These are phyloP conservation scores for Lerista edwardsae DNA, from an alignment of 2,797 vertebrate genomes.

Conservation along the genomic window DNA sequence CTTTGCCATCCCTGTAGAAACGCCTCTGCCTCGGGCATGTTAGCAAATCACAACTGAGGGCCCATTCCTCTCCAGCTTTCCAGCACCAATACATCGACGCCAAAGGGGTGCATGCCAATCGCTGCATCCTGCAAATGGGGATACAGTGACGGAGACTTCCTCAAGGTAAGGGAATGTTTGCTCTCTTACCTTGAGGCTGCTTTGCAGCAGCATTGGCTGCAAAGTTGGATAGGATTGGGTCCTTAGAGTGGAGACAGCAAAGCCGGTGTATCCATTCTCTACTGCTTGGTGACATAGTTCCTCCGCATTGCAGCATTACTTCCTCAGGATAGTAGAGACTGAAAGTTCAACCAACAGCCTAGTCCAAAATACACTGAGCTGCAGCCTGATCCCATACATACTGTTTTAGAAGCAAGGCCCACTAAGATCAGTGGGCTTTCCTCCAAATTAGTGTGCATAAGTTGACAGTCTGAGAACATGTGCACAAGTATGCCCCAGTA, in stretches of 20 bases:
- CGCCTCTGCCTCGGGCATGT: no score
- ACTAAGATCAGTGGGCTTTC: background rate
- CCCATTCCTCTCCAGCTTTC: no score
- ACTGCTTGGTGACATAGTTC: background rate
- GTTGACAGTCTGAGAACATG: background rate
- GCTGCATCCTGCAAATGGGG: no score
- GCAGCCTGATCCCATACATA: background rate
- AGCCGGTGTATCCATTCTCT: conserved; percentile 29
- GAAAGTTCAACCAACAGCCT: conserved; percentile 3
- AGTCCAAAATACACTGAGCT: background rate
- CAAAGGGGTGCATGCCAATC: no score
- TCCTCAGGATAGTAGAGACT: conserved; percentile 33
- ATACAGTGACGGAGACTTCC: no score
- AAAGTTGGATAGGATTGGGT: no score
- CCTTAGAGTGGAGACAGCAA: conserved; percentile 46
- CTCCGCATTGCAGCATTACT: conserved; percentile 11
- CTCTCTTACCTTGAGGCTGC: no score
- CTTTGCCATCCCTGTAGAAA: no score
- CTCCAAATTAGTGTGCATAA: background rate
- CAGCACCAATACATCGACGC: no score
- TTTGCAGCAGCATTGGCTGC: no score
- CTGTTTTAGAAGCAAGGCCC: background rate
- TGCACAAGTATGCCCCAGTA: no score
- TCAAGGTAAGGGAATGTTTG: no score
- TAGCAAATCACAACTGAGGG: conserved; percentile 33